Evolutionary conservation across 1,140 invertebrate species (phyloP).

Genomic region (Hesperophylax magnus): DNA sequence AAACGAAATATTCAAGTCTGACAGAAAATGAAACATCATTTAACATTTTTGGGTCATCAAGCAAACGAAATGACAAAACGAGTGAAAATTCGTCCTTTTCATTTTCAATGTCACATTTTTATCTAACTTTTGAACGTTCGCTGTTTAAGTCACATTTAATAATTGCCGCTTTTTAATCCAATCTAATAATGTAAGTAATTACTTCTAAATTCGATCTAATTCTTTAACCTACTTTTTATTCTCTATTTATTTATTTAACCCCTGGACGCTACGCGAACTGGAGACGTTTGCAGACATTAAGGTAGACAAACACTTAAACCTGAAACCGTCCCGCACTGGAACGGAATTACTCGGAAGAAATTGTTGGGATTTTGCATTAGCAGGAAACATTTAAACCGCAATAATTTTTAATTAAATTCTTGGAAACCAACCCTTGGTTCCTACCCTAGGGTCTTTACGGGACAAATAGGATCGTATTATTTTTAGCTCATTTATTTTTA

Average conservation of each 20-base stretch:
- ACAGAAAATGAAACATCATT: neutral
- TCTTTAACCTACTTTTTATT: slow-evolving; percentile 5
- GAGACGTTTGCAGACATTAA: slow-evolving; percentile 15
- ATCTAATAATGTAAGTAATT: too few relatives aligned
- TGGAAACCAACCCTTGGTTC: neutral
- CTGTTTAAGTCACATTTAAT: too few relatives aligned
- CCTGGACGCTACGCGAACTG: neutral
- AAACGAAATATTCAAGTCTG: neutral
- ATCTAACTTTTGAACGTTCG: too few relatives aligned
- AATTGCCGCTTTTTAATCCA: too few relatives aligned
- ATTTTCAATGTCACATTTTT: too few relatives aligned
- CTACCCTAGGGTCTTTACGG: too few relatives aligned
- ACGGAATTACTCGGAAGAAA: slow-evolving; percentile 26
- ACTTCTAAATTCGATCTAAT: too few relatives aligned
- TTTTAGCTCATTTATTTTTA: too few relatives aligned
- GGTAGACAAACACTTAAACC: slow-evolving; percentile 25
- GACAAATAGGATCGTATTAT: too few relatives aligned
- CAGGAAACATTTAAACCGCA: slow-evolving; percentile 33
- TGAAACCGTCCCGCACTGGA: neutral
- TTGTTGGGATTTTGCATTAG: slow-evolving; percentile 37
- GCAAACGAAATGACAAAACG: neutral
- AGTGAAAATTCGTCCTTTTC: too few relatives aligned
- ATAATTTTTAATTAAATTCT: slow-evolving; percentile 37
- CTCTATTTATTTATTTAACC: slow-evolving; percentile 20
- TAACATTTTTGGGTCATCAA: neutral